Percentiles rank a stretch among this genome's conserved stretches.
Conservation (phyloP, 2,888 invertebrate genomes). For the Tiphia femorata region DNA sequence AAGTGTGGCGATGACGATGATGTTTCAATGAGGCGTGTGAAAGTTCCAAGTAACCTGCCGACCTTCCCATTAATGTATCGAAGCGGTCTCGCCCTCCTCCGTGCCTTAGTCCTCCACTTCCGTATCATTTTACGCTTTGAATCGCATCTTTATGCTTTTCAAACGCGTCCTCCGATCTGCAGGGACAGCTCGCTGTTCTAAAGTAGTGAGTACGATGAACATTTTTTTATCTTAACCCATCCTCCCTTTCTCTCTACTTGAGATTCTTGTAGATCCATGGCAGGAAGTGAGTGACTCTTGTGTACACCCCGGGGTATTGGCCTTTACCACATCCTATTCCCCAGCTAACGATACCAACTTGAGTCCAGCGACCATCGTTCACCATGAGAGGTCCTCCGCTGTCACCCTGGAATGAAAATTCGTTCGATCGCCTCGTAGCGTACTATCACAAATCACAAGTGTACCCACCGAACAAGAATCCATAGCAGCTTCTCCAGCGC, state of each 20-base stretch:
- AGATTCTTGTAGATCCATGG: constrained; percentile 91
- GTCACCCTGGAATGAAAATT: constrained; percentile 77
- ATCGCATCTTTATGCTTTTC: neutral
- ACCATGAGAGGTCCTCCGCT: constrained; percentile 91
- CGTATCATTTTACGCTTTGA: too few relatives aligned
- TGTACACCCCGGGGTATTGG: constrained; percentile 92
- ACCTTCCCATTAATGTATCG: too few relatives aligned
- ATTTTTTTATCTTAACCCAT: too few relatives aligned
- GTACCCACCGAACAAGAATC: constrained; percentile 90
- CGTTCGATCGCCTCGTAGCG: neutral
- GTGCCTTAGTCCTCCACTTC: too few relatives aligned
- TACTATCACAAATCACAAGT: neutral
- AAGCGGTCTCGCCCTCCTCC: too few relatives aligned
- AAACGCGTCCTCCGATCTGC: too few relatives aligned
- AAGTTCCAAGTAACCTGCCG: too few relatives aligned
- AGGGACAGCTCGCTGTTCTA: too few relatives aligned
- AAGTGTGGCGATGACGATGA: neutral
- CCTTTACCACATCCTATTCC: constrained; percentile 93
- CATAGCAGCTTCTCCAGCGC: constrained; percentile 86
- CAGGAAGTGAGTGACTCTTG: constrained; percentile 84
- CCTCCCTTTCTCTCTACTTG: constrained; percentile 73
- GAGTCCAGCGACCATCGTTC: constrained; percentile 82
- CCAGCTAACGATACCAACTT: constrained; percentile 92
- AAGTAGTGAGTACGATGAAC: neutral
- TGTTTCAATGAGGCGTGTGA: too few relatives aligned